Evolutionary conservation across 2,797 vertebrate genomes (phyloP).

Genomic region (Artibeus lituratus): DNA sequence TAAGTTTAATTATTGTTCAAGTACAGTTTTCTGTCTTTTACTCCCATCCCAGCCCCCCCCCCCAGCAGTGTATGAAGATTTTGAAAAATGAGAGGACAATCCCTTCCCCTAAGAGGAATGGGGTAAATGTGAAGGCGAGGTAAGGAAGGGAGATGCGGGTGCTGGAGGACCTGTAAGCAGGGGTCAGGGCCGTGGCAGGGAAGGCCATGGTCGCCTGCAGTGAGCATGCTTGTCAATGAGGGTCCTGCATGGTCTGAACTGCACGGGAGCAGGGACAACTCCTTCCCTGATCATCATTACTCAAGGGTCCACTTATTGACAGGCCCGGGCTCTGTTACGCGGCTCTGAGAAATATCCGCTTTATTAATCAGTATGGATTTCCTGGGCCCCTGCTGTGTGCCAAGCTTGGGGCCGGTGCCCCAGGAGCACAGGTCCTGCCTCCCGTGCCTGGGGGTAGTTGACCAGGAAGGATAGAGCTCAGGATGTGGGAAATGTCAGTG

Average conservation of each 20-base stretch:
- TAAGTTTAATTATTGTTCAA: no score
- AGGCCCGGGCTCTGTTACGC: background rate
- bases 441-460: background rate
- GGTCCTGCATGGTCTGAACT: background rate
- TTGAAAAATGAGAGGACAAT: background rate
- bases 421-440: background rate
- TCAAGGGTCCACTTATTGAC: background rate
- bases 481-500: fast-evolving
- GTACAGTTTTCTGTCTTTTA: no score
- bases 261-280: fast-evolving
- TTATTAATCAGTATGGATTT: background rate
- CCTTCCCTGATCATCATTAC: background rate
- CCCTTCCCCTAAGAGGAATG: background rate
- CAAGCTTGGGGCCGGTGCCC: no score
- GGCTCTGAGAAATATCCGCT: background rate
- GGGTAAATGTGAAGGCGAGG: background rate
- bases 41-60: no score
- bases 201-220: fast-evolving
- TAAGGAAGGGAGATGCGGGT: no score
- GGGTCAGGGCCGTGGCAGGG: fast-evolving
- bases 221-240: fast-evolving
- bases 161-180: fast-evolving
- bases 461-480: background rate
- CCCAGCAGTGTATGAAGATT: background rate
- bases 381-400: background rate